These are phyloP conservation scores for Halocynthia roretzi DNA, from an alignment of 23 tunicate species.

Conservation along the genomic window DNA sequence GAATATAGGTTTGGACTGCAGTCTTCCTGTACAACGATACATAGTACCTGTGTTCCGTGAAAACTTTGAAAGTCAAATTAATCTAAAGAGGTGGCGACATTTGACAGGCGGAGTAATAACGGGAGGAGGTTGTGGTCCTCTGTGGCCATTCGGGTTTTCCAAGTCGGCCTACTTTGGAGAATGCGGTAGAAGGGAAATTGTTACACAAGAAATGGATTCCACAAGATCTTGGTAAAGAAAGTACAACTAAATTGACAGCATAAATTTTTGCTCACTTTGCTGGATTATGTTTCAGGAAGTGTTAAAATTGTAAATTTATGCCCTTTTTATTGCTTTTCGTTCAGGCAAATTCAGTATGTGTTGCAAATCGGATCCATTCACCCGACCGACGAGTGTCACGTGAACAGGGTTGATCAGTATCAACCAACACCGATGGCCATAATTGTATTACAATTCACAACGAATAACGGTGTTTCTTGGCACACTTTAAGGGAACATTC, in stretches of 20 bases:
- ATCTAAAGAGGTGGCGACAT: conserved; percentile 31
- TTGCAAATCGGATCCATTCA: conserved; percentile 57
- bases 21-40: conserved; percentile 2
- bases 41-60: conserved; percentile 20
- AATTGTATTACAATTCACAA: conserved; percentile 61
- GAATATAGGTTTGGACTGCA: conserved; percentile 9
- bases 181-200: conserved; percentile 59
- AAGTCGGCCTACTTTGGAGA: conserved; percentile 50
- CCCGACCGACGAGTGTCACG: conserved; percentile 33
- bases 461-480: conserved; percentile 84
- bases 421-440: conserved; percentile 11
- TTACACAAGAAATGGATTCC: conserved; percentile 69
- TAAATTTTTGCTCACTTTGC: no score
- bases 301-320: no score
- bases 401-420: conserved; percentile 20
- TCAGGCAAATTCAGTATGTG: conserved; percentile 77
- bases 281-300: no score
- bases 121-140: conserved; percentile 71
- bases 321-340: not conserved
- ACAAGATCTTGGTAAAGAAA: conserved; percentile 31
- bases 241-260: not conserved
- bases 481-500: conserved; percentile 56
- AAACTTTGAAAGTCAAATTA: not conserved
- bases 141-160: conserved; percentile 66
- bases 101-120: conserved; percentile 61